Base-by-base conservation (phyloP, 2,797 vertebrate species). In the Muscicapa comitata region DNA sequence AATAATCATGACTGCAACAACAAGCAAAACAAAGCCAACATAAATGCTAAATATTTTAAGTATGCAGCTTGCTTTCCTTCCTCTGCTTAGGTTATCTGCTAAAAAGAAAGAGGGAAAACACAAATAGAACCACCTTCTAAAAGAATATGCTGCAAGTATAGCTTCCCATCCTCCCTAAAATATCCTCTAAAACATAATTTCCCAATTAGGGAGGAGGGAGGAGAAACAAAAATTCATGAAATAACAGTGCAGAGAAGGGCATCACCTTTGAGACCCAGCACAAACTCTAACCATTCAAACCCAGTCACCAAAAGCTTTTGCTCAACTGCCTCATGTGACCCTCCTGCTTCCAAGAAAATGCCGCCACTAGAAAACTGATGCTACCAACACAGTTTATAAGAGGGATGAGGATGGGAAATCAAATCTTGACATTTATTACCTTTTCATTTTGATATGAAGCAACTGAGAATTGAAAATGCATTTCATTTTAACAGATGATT, bases 401-500 rank as follows among this genome's bases (percentile, higher is more conserved):
- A 86, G 50, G 38, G 58, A 89, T 20, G 10, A 13, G 54, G 58
- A 37, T 88, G 66, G 54, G 50, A 78, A 92, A 94, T 94, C 72
- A 92, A 92, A 77, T 73, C 57, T 40, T 88, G 85, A 94, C 91
- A 70, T 93, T 94, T 96, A 94, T 86, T 93, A 80, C 54, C 43
- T 91, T 95, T 88, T 86, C 73, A 67, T 90, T 94, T 93, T 95
- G 70, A 90, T 86, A 75, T 38, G 45, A 95, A 90, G 78, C 29
- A 0, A 95, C 29, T 76, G 84, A 95, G 86, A 95, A 93, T 47
- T 90, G 83, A 94, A 93, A 93, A 88, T 80, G 77, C 86, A 96
- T 95, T 98, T 96, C 86, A 94, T 96, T 96, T 96, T 94, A 97
- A 96, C 91, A 95, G 90, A 97, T 96, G 80, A 97, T 95, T 97